Conservation (phyloP, 2,113 vertebrate species). For the Callospermophilus lateralis region DNA sequence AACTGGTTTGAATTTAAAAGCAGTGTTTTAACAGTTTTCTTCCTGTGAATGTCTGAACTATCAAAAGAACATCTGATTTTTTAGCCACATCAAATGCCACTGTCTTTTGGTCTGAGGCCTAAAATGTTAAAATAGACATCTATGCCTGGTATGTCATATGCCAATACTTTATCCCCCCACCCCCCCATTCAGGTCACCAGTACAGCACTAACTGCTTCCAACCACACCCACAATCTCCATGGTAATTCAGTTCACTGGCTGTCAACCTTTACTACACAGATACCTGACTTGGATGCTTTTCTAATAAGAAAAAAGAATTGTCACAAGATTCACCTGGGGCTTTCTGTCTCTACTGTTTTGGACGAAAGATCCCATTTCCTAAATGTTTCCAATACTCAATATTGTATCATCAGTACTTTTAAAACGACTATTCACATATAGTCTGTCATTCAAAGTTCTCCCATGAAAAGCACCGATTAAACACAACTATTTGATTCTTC, state of each 20-base stretch:
- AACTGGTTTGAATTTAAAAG: background rate
- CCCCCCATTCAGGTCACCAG: background rate
- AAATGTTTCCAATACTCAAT: background rate
- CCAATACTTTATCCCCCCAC: background rate
- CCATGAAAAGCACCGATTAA: background rate
- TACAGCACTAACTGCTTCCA: background rate
- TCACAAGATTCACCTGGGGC: background rate
- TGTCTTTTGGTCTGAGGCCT: background rate
- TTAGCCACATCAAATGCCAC: background rate
- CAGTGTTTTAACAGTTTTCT: background rate
- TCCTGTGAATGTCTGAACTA: background rate
- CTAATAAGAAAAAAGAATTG: conserved; percentile 27
- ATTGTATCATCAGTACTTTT: background rate
- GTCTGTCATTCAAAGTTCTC: background rate
- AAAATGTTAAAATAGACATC: background rate
- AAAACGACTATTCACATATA: background rate
- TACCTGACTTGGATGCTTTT: background rate
- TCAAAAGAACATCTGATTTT: background rate
- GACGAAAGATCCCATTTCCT: background rate
- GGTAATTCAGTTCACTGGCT: background rate
- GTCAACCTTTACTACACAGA: background rate
- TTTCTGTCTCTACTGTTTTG: conserved; percentile 12
- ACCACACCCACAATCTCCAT: background rate
- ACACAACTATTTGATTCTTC: background rate
- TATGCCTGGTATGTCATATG: background rate